Percentiles rank a stretch among this genome's conserved stretches.
Evolutionary conservation across 2,113 vertebrate genomes (phyloP).

Genomic region (Pan troglodytes): DNA sequence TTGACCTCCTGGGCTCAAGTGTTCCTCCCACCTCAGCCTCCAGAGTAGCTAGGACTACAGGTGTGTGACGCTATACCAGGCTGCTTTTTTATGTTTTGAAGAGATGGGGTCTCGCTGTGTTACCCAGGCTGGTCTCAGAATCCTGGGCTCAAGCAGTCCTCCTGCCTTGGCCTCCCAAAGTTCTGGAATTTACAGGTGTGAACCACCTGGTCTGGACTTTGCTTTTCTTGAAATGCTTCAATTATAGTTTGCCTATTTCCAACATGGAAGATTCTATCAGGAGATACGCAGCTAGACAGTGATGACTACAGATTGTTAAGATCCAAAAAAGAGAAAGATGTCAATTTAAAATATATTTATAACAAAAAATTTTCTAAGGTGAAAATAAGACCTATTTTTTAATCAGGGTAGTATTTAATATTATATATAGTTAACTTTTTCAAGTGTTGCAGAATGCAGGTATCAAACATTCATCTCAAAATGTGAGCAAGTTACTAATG

Average conservation of each 20-base stretch:
- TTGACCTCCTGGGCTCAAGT: too few relatives aligned
- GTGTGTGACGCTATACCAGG: too few relatives aligned
- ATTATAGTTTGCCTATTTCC: slow-evolving; percentile 78
- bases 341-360: background rate
- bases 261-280: slow-evolving; percentile 81
- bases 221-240: background rate
- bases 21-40: too few relatives aligned
- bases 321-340: background rate
- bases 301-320: slow-evolving; percentile 77
- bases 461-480: slow-evolving; percentile 20
- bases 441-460: background rate
- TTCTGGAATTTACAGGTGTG: too few relatives aligned
- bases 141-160: too few relatives aligned
- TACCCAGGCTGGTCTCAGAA: too few relatives aligned
- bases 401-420: background rate
- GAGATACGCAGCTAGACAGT: slow-evolving; percentile 77
- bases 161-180: too few relatives aligned
- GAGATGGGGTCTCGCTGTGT: too few relatives aligned
- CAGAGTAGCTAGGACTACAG: too few relatives aligned
- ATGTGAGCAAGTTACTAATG: background rate
- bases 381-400: slow-evolving; percentile 6
- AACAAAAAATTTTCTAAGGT: background rate
- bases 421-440: background rate
- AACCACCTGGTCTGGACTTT: too few relatives aligned
- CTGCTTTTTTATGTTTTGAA: too few relatives aligned